Evolutionary conservation across 2,113 vertebrate species (phyloP).

Genomic region (Nanorana parkeri): DNA sequence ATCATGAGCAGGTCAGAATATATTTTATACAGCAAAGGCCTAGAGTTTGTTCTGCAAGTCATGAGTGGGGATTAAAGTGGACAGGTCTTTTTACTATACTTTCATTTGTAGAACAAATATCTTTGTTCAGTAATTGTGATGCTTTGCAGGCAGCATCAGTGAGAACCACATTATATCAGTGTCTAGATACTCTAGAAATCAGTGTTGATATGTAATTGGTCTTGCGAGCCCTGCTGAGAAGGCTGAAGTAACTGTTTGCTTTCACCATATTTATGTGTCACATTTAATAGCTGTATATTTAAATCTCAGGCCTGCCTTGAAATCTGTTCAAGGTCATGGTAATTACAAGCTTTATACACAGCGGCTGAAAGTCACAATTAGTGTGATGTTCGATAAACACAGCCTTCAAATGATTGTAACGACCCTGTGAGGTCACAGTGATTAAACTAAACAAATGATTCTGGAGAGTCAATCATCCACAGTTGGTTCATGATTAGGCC

Average conservation of each 20-base stretch:
- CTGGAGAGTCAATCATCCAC: not conserved
- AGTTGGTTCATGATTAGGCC: not conserved
- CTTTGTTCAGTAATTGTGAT: not conserved
- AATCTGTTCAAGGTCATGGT: constrained; percentile 39
- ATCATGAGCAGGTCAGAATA: too few species aligned
- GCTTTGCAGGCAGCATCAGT: not conserved
- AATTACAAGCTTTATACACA: constrained; percentile 45
- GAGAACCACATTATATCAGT: not conserved
- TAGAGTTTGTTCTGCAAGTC: too few species aligned
- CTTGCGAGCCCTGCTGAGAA: constrained; percentile 1
- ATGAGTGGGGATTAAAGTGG: too few species aligned
- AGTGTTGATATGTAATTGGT: constrained; percentile 38
- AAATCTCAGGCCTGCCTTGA: constrained; percentile 29
- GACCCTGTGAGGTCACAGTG: constrained; percentile 37
- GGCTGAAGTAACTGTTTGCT: constrained; percentile 20
- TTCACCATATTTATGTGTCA: constrained; percentile 46
- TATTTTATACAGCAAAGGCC: too few species aligned
- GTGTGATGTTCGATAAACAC: constrained; percentile 48
- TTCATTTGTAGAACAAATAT: too few species aligned
- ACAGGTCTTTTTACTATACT: too few species aligned
- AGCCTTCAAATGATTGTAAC: constrained; percentile 21
- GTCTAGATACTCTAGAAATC: constrained; percentile 15
- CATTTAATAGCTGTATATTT: constrained; percentile 47
- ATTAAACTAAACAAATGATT: constrained; percentile 36
- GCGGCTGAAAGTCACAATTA: constrained; percentile 49